Evolutionary conservation across 1,140 invertebrate genomes (phyloP).

Genomic region (Ephestia elutella): DNA sequence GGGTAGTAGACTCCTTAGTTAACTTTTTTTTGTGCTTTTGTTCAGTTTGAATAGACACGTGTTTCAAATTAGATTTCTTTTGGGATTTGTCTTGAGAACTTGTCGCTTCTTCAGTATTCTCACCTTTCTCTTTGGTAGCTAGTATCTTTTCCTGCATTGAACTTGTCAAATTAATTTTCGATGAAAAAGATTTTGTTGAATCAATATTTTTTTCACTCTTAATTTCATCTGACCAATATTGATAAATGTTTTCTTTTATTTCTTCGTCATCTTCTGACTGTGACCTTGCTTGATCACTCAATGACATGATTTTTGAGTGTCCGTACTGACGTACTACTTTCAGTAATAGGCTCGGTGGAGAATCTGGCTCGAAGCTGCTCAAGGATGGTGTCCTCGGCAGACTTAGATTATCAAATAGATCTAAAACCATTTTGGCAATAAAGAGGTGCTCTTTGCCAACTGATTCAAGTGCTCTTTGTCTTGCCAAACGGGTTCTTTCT

Average conservation of each 20-base stretch:
- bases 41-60: slow-evolving; percentile 35
- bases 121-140: neutral
- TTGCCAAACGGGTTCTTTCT: slow-evolving; percentile 31
- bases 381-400: neutral
- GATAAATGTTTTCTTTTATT: neutral
- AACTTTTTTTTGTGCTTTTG: slow-evolving; percentile 13
- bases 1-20: neutral
- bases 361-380: neutral
- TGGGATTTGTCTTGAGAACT: slow-evolving; percentile 7
- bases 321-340: slow-evolving; percentile 33
- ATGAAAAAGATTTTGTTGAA: slow-evolving; percentile 17
- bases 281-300: neutral
- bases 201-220: slow-evolving; percentile 14
- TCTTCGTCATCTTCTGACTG: slow-evolving; percentile 5
- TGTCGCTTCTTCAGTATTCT: neutral
- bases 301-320: slow-evolving; percentile 27
- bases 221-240: slow-evolving; percentile 12
- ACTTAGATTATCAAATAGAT: slow-evolving; percentile 27
- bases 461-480: slow-evolving; percentile 11
- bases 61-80: slow-evolving; percentile 44
- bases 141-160: slow-evolving; percentile 2
- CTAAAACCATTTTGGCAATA: slow-evolving; percentile 37
- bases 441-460: slow-evolving; percentile 33
- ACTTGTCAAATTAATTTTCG: slow-evolving; percentile 12
- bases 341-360: neutral